Percentiles rank a stretch among this genome's conserved stretches.
Evolutionary conservation across 1,140 invertebrate genomes (phyloP).

Genomic region (Zelostemma sp.): DNA sequence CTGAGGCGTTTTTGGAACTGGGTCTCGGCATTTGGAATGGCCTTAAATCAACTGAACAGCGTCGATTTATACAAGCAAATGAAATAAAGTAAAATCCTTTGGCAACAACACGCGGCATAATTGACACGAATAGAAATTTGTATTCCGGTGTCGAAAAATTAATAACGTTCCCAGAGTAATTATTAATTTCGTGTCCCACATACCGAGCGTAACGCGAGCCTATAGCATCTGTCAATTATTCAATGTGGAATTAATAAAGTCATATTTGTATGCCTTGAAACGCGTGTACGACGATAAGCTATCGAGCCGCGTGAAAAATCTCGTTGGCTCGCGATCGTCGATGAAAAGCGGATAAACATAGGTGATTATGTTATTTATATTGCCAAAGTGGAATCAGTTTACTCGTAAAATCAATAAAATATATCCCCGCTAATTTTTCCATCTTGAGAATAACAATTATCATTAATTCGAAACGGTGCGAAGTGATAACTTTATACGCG

Average conservation of each 20-base stretch:
- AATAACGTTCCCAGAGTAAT: too few relatives aligned
- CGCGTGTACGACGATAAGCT: constrained; percentile 10
- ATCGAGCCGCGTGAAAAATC: constrained; percentile 18
- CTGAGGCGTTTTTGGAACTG: too few relatives aligned
- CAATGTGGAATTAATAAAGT: constrained; percentile 27
- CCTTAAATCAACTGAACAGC: too few relatives aligned
- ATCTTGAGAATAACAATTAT: constrained; percentile 7
- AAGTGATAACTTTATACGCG: constrained; percentile 8
- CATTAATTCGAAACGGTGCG: constrained; percentile 17
- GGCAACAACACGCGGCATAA: background rate
- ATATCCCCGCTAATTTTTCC: constrained; percentile 16
- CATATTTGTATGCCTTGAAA: constrained; percentile 17
- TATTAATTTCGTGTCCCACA: constrained; percentile 10
- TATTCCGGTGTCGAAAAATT: too few relatives aligned
- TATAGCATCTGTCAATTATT: constrained; percentile 22
- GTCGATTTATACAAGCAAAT: too few relatives aligned
- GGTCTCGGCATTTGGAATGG: too few relatives aligned
- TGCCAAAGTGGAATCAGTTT: constrained; percentile 4
- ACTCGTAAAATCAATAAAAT: constrained; percentile 22
- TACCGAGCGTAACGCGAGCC: constrained; percentile 17
- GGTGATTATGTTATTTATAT: constrained; percentile 21
- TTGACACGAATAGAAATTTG: too few relatives aligned
- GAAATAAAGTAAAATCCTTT: background rate
- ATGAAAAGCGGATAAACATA: constrained; percentile 30
- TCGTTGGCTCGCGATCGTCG: constrained; percentile 20